phyloP scores from a whole-genome alignment of 2,113 vertebrate genomes.

The Colossoma macropomum region DNA sequence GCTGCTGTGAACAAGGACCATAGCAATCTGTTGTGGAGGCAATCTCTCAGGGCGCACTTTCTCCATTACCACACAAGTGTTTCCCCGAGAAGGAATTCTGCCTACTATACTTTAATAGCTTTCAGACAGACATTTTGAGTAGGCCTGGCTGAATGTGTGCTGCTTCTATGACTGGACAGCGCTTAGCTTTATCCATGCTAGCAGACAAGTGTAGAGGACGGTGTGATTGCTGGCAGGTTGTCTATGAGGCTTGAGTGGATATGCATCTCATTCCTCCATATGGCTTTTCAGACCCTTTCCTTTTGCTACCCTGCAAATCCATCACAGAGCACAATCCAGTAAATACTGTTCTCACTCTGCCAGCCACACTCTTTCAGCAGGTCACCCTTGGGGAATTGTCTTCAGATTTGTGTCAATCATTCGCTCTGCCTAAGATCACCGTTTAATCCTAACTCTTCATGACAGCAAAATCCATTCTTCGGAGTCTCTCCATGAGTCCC shows the following conservation, averaged over 20 bases:
- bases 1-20: neutral
- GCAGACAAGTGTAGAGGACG: conserved; percentile 24
- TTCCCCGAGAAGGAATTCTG: neutral
- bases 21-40: conserved; percentile 29
- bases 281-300: conserved; percentile 40
- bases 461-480: conserved; percentile 47
- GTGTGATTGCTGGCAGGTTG: conserved; percentile 39
- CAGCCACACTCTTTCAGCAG: conserved; percentile 15
- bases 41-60: conserved; percentile 21
- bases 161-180: neutral
- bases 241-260: conserved; percentile 45
- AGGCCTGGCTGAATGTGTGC: conserved; percentile 25
- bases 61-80: conserved; percentile 16
- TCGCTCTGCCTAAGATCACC: conserved; percentile 35
- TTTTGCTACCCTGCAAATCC: conserved; percentile 26
- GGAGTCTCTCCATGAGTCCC: conserved; percentile 3
- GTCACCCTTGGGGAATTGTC: conserved; percentile 41
- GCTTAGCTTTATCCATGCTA: conserved; percentile 31
- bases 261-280: conserved; percentile 43
- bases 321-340: conserved; percentile 40
- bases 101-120: neutral
- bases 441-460: conserved; percentile 46
- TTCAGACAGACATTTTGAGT: conserved; percentile 28
- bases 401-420: conserved; percentile 57
- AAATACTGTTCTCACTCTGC: conserved; percentile 38